Conservation (phyloP, 2,797 vertebrate species). For the Fringilla coelebs region DNA sequence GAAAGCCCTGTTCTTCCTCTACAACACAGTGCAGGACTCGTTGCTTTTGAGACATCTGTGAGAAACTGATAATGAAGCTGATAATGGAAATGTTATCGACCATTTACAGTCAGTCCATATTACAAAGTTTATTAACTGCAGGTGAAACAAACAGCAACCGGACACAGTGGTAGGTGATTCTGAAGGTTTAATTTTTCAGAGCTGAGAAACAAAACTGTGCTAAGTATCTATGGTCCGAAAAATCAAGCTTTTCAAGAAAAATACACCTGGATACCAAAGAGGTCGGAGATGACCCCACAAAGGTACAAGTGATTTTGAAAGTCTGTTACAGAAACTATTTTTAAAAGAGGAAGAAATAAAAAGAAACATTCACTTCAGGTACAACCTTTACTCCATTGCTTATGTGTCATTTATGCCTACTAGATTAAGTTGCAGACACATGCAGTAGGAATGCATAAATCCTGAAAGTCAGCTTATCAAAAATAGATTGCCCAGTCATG, state of each 20-base stretch:
- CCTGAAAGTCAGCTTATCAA: neutral
- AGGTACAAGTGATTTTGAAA: neutral
- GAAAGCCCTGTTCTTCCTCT: neutral
- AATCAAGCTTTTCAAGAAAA: neutral
- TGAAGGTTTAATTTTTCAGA: neutral
- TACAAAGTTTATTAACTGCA: neutral
- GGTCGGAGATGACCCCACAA: neutral
- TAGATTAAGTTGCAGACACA: neutral
- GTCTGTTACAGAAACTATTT: neutral
- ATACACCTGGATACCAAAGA: neutral
- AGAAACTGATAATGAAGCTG: neutral
- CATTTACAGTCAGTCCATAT: neutral
- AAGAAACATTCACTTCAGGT: neutral
- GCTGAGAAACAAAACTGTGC: neutral
- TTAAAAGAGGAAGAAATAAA: neutral
- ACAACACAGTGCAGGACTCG: neutral
- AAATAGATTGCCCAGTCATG: neutral
- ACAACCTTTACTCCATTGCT: neutral
- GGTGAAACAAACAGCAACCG: neutral
- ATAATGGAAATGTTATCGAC: neutral
- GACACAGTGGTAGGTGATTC: neutral
- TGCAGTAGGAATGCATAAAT: neutral
- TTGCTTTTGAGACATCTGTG: neutral
- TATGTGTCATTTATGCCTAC: neutral
- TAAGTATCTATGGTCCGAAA: neutral